These are phyloP conservation scores for Sylvicapra grimmia DNA, from an alignment of 2,113 vertebrate species.

Conservation along the genomic window DNA sequence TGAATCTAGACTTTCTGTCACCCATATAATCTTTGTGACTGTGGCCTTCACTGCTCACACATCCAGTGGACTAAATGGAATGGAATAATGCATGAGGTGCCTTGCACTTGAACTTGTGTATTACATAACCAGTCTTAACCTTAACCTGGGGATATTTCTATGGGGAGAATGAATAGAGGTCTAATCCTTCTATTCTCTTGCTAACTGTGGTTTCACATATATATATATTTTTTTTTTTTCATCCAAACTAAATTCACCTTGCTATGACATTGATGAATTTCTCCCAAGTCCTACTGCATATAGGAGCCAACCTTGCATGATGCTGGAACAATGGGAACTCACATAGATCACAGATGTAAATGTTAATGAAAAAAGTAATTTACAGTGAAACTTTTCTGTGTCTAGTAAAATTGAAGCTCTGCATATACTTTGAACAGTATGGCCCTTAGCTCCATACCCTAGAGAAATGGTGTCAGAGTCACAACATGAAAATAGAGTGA, in stretches of 20 bases:
- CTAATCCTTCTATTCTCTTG: background rate
- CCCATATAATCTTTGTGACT: background rate
- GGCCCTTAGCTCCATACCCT: background rate
- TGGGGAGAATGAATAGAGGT: background rate
- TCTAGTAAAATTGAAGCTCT: background rate
- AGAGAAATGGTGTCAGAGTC: background rate
- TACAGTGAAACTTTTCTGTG: background rate
- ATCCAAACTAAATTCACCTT: slow-evolving; percentile 28
- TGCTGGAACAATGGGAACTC: background rate
- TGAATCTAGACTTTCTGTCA: background rate
- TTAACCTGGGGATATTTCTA: background rate
- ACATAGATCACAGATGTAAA: background rate
- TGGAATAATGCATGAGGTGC: background rate
- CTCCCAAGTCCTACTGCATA: background rate
- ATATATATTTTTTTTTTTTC: background rate
- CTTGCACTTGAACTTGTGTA: background rate
- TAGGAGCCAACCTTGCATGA: slow-evolving; percentile 4
- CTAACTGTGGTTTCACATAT: background rate
- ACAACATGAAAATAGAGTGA: background rate
- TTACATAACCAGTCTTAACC: background rate
- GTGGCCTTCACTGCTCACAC: background rate
- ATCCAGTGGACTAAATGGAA: background rate
- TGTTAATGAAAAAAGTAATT: slow-evolving; percentile 36
- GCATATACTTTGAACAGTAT: background rate
- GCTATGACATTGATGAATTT: slow-evolving; percentile 52